Evolutionary conservation across 2,113 vertebrate genomes (phyloP), one percentile per base, ranked within the genome.

Genomic region (Eleginops maclovinus): DNA sequence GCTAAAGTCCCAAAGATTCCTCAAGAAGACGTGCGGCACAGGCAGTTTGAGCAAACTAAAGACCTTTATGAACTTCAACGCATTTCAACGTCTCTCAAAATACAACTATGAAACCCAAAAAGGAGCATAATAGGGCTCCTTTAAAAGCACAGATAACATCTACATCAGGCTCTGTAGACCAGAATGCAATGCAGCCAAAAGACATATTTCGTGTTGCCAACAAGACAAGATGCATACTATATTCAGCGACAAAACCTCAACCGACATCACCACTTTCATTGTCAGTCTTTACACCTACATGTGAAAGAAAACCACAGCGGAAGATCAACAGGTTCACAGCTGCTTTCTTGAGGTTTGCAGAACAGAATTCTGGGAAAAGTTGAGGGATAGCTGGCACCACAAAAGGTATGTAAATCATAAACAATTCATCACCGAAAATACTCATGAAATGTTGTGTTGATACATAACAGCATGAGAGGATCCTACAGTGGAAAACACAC

Each of bases 311-410:
- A 19, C 9, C 54, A 61, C 28, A 72, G 55, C 51, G 68, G 50
- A 58, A 86, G 80, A 82, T 66, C 72, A 75, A 59, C 78, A 86
- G 40, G 66, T 82, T 72, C 51, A 67, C 56, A 53, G 81, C 64
- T 2, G 15, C 73, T 49, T 54, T 69, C 49, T 60, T 72, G 72
- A 16, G 56, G 53, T 75, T 44, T 63, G 36, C 21, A 31, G 13
- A 65, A 56, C 22, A 22, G 12, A 55, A 68, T 70, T 79, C 24
- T 28, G 26, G 31, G 51, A 78, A 47, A 68, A 51, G 16, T 12
- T 14, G 63, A 71, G n/a, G 49, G n/a, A 22, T 50, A 64, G 50
- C 50, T 68, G 51, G 13, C 36, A 47, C 28, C 74, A 76, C 64
- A 40, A 80, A 75, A 67, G 21, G 16, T 44, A 70, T 50, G 51